Evolutionary conservation across 92 coral and sea anemone species (phyloP), one percentile per base, ranked within the genome.

Genomic region (Palythoa grandis): DNA sequence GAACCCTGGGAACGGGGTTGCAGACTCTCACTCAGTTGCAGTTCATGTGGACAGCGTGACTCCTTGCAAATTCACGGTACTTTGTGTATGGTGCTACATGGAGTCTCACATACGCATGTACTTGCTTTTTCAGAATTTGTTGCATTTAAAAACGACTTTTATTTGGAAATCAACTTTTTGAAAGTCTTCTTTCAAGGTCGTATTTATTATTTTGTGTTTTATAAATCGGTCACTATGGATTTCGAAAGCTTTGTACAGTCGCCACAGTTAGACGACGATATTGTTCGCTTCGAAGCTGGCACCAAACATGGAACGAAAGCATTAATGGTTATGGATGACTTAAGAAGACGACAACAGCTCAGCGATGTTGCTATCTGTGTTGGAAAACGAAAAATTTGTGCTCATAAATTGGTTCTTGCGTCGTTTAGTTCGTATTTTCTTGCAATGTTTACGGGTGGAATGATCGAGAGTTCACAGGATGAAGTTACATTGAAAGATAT

Each of bases 271-370:
- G 97, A 92, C 82, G 94, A 90, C 56, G 95, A 92, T 79, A 54
- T 83, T 7, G 83, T 90, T 11, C 93, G 93, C 48, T 92, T 75
- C 65, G 98, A 94, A 72, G 98, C 95, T 24, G 98, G 98, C 67
- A 94, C 93, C 90, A 94, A 94, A 67, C 98, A 94, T 73, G 98
- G 98, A 48, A 94, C 91, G 6, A 92, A 94, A 72, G 95, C 95
- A 12, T 83, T 94, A 70, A 92, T 92, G 95, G 95, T 94, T n/a
- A 94, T 94, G 98, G 95, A 94, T 54, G 95, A 94, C 43, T 91
- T 94, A 53, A 87, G 98, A 72, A 75, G 83, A 39, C 91, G 95
- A 58, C 69, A 80, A 13, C 94, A 93, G 77, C 88, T 94, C 12
- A 93, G 98, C 67, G 98, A 94, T 85, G 98, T 92, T 43, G 89